These are phyloP conservation scores for Numida meleagris DNA, from an alignment of 2,113 vertebrate species.

Conservation along the genomic window DNA sequence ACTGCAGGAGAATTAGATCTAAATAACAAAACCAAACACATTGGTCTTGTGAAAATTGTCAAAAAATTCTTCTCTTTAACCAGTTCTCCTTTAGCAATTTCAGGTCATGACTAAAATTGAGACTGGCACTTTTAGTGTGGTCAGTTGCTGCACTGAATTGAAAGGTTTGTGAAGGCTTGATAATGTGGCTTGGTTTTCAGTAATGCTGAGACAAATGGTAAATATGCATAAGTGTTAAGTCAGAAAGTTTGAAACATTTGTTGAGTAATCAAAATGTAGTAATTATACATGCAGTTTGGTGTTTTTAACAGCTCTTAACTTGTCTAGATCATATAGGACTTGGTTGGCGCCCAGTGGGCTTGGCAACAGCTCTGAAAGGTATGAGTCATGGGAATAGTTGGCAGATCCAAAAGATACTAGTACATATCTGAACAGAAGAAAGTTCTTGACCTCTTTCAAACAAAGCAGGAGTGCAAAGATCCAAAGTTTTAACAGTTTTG, in stretches of 20 bases:
- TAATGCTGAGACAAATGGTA: neutral
- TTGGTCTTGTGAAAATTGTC: neutral
- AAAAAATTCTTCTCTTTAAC: neutral
- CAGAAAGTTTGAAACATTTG: conserved; percentile 36
- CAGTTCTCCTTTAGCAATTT: neutral
- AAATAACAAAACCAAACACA: neutral
- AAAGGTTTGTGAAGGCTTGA: neutral
- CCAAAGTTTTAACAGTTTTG: neutral
- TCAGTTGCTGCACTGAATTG: accelerated
- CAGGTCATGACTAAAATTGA: neutral
- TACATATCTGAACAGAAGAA: neutral
- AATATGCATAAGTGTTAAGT: neutral
- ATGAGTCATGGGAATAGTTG: conserved; percentile 50
- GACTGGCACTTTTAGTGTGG: neutral
- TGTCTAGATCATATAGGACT: conserved; percentile 31
- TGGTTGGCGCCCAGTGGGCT: conserved; percentile 47
- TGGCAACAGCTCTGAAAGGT: conserved; percentile 34
- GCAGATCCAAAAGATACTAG: conserved; percentile 31
- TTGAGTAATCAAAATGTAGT: conserved; percentile 56
- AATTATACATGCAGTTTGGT: conserved; percentile 58
- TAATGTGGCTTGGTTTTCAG: neutral
- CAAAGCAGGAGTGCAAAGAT: neutral
- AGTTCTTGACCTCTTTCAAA: conserved; percentile 52
- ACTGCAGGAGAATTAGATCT: neutral
- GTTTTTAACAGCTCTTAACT: conserved; percentile 58